Conservation (phyloP, 2,113 vertebrate species). For the Nycticorax nycticorax region DNA sequence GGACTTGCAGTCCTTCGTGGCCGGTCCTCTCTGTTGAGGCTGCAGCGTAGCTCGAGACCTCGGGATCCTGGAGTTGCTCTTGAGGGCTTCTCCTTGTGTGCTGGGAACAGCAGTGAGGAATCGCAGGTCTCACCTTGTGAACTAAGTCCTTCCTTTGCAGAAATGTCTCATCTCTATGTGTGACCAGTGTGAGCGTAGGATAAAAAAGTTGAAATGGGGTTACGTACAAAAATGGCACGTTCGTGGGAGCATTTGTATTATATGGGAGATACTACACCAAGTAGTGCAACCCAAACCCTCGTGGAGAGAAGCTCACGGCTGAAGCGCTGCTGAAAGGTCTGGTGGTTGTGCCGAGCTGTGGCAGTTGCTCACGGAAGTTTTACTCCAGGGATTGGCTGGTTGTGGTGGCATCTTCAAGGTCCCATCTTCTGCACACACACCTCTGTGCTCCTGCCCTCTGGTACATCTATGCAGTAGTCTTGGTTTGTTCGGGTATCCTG, state of each 20-base stretch:
- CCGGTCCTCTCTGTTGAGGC: neutral
- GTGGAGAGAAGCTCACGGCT: rapidly evolving
- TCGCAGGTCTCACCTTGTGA: neutral
- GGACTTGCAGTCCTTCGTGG: neutral
- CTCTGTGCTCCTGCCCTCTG: neutral
- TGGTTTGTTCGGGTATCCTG: neutral
- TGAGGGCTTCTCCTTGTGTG: neutral
- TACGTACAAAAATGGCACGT: rapidly evolving
- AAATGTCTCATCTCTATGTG: neutral
- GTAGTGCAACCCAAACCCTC: neutral
- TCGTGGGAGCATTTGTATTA: rapidly evolving
- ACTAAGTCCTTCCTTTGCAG: neutral
- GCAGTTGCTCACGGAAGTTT: neutral
- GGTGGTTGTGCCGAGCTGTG: neutral
- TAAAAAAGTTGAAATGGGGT: neutral
- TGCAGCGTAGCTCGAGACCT: neutral
- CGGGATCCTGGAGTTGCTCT: neutral
- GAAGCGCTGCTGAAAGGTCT: neutral
- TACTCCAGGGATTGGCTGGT: neutral
- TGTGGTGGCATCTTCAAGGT: neutral
- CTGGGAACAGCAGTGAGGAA: neutral
- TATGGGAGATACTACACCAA: neutral
- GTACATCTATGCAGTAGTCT: no score
- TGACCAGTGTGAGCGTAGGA: neutral
- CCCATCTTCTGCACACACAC: no score